Percentiles rank a stretch among this genome's conserved stretches.
phyloP scores from a whole-genome alignment of 2,797 vertebrate genomes.

The Lateolabrax maculatus region DNA sequence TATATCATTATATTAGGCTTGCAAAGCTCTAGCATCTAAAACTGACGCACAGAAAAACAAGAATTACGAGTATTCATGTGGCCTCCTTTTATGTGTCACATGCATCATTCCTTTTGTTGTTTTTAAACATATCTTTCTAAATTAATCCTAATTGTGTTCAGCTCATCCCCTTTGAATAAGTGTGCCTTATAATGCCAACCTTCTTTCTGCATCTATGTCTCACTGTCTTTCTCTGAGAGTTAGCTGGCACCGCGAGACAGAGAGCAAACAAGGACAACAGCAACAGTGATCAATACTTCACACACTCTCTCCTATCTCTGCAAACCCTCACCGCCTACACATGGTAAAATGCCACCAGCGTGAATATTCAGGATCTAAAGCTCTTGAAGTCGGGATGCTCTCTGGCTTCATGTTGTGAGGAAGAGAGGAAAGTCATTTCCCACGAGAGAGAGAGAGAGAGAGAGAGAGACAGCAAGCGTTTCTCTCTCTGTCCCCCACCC shows the following conservation, averaged over 20 bases:
- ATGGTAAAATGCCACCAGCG: constrained; percentile 80
- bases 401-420: constrained; percentile 70
- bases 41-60: neutral
- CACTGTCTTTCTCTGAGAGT: constrained; percentile 52
- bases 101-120: constrained; percentile 20
- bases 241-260: constrained; percentile 52
- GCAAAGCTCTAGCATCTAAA: neutral
- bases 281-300: constrained; percentile 77
- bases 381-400: constrained; percentile 75
- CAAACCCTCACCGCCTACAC: constrained; percentile 76
- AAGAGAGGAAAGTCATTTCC: constrained; percentile 69
- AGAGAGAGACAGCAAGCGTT: constrained; percentile 10
- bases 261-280: constrained; percentile 77
- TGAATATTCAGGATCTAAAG: constrained; percentile 80
- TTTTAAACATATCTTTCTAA: constrained; percentile 34
- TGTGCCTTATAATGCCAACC: constrained; percentile 29
- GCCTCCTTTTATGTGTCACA: constrained; percentile 8
- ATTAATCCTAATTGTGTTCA: constrained; percentile 42
- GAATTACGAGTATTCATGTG: neutral
- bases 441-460: constrained; percentile 54
- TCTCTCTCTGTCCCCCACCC: constrained; percentile 45
- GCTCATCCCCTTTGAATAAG: constrained; percentile 30
- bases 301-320: constrained; percentile 68
- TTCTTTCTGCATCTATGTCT: constrained; percentile 34
- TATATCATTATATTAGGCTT: constrained; percentile 5